Base-by-base conservation (phyloP, 1,140 invertebrate species). In the Danaus plexippus region DNA sequence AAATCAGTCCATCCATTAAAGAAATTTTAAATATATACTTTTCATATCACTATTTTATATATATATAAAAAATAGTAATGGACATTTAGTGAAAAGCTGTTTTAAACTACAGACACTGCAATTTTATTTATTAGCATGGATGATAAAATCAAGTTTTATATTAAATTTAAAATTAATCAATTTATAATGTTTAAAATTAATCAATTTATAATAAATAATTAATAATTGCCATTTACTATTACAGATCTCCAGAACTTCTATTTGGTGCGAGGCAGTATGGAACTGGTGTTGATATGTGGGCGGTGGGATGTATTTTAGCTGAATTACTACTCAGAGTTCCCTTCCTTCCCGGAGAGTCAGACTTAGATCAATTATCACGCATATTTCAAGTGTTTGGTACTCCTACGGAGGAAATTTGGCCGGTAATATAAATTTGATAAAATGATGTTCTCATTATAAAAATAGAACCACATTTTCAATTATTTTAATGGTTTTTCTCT, bases 241-340 rank as follows among this genome's bases (percentile, higher is more conserved):
- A 89, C 87, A 90, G 97, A 78, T 91, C 95, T 45, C 98, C 98
- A 11, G 98, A 99, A 85, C 86, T 99, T 9, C 88, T 99, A 10
- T 99, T 96, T 89, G 98, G 98, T 46, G 96, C 97, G 1, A 90
- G 95, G 48, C 94, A 96, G 76, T 99, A 99, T 88, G 94, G 96
- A 9, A 95, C 93, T 52, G 96, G 96, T 7, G 94, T 99, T n/a
- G 98, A 99, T 75, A 98, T 99, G 89, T 99, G 98, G 98, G 97
- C 98, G 11, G 91, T 98, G 9, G 98, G 98, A 7, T 99, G 98
- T 84, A 99, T 99, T 77, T 78, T 99, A 60, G 98, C 97, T 1
- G 98, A 99, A 88, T 88, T 99, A 11, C 85, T 99, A 50, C 88
- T 99, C 9, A 88, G 98, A 68, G 92, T 94, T 10, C 98, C 98